A percentile compares a stretch with the other conserved stretches of the same genome.
Evolutionary conservation across 2,888 invertebrate genomes (phyloP).

Genomic region (Geophilus truncorum): DNA sequence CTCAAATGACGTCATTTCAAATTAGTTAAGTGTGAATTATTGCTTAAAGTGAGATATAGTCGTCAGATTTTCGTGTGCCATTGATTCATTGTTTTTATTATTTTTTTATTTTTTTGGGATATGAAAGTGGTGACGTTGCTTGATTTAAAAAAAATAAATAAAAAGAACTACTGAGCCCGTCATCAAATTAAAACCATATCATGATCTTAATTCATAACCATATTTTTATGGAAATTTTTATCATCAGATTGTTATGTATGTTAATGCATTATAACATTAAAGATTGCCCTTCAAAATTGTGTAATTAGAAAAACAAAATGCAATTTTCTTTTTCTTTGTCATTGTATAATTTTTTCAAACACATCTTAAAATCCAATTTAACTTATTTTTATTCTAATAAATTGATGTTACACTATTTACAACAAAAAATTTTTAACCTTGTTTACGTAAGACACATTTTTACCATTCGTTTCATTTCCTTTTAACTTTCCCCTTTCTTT

Average conservation of each 20-base stretch:
- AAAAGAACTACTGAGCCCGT: not conserved
- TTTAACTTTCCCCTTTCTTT: not conserved
- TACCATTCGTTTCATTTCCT: not conserved
- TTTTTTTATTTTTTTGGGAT: not conserved
- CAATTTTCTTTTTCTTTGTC: not conserved
- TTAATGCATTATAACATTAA: slow-evolving; percentile 31
- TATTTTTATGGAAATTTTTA: slow-evolving; percentile 30
- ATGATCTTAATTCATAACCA: slow-evolving; percentile 11
- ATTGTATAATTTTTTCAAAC: not conserved
- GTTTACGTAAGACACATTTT: not conserved
- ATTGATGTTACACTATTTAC: not conserved
- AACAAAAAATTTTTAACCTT: not conserved
- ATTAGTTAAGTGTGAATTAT: too few species aligned
- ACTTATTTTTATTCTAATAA: not conserved
- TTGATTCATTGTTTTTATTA: not conserved
- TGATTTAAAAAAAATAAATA: too few species aligned
- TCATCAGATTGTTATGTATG: slow-evolving; percentile 29
- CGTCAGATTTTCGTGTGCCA: not conserved
- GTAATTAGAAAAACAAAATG: not conserved
- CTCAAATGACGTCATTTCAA: too few species aligned
- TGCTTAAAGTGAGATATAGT: not conserved
- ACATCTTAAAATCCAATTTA: not conserved
- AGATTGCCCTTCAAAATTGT: slow-evolving; percentile 13
- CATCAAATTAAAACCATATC: slow-evolving; percentile 19
- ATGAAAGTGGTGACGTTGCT: not conserved